Evolutionary conservation across 1,140 invertebrate species (phyloP).

Genomic region (Drosophila takahashii): DNA sequence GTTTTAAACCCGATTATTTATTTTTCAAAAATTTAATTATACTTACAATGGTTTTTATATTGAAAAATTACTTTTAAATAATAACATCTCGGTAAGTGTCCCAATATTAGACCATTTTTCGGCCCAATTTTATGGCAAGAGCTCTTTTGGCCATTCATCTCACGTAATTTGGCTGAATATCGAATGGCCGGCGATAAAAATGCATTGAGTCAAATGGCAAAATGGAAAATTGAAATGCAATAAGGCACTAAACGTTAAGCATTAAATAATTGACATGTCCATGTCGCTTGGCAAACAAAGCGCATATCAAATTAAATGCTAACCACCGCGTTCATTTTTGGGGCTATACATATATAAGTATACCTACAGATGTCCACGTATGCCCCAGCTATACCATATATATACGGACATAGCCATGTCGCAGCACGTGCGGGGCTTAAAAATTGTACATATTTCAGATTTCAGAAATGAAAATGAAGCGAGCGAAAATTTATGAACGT

Average conservation of each 20-base stretch:
- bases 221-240: slow-evolving; percentile 68
- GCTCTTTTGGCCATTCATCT: slow-evolving; percentile 11
- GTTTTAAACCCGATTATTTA: not conserved
- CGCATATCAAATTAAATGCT: slow-evolving; percentile 63
- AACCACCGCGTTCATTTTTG: not conserved
- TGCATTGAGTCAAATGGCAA: slow-evolving; percentile 39
- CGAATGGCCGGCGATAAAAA: slow-evolving; percentile 47
- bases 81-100: no score
- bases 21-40: not conserved
- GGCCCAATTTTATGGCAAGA: slow-evolving; percentile 13
- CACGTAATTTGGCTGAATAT: slow-evolving; percentile 42
- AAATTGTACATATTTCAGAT: slow-evolving; percentile 57
- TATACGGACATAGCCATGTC: slow-evolving; percentile 55
- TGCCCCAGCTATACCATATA: slow-evolving; percentile 17
- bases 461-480: slow-evolving; percentile 57
- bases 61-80: no score
- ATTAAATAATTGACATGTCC: slow-evolving; percentile 76
- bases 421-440: slow-evolving; percentile 71
- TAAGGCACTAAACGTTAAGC: slow-evolving; percentile 68
- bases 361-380: no score
- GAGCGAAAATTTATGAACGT: slow-evolving; percentile 72
- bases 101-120: slow-evolving; percentile 21
- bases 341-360: not conserved
- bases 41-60: no score
- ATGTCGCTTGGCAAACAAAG: slow-evolving; percentile 65